Evolutionary conservation across 2,797 vertebrate species (phyloP).

Genomic region (Falco naumanni): DNA sequence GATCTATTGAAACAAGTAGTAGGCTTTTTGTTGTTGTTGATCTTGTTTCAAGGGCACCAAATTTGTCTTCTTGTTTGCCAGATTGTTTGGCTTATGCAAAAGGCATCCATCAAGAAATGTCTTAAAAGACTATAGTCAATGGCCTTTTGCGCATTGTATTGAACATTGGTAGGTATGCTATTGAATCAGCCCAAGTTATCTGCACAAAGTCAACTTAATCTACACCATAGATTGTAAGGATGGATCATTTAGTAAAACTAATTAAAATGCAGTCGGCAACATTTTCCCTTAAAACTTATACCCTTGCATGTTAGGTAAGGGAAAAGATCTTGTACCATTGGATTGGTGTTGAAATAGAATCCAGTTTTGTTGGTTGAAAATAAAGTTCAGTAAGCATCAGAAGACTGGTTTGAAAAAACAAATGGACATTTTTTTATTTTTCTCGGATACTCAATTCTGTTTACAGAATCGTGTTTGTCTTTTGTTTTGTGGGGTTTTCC

Average conservation of each 20-base stretch:
- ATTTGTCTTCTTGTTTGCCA: slow-evolving; percentile 19
- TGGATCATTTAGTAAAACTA: neutral
- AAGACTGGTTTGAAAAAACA: neutral
- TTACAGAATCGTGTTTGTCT: neutral
- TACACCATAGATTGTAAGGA: neutral
- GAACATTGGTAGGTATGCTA: neutral
- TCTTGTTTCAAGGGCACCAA: neutral
- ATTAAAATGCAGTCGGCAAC: neutral
- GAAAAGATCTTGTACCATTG: neutral
- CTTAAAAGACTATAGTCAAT: neutral
- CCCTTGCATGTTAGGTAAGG: neutral
- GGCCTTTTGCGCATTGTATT: neutral
- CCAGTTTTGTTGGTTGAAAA: neutral
- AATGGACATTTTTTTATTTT: neutral
- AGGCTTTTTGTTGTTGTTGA: neutral
- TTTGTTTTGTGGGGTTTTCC: neutral
- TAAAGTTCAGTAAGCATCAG: neutral
- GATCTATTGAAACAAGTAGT: neutral
- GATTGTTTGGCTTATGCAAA: neutral
- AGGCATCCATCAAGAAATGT: slow-evolving; percentile 8
- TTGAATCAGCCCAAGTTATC: neutral
- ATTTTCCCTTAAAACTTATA: neutral
- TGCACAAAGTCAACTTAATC: neutral
- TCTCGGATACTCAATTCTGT: neutral
- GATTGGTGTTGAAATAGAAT: neutral